These are phyloP conservation scores for Premnoplex brunnescens DNA, from an alignment of 2,797 vertebrate genomes.

Conservation along the genomic window DNA sequence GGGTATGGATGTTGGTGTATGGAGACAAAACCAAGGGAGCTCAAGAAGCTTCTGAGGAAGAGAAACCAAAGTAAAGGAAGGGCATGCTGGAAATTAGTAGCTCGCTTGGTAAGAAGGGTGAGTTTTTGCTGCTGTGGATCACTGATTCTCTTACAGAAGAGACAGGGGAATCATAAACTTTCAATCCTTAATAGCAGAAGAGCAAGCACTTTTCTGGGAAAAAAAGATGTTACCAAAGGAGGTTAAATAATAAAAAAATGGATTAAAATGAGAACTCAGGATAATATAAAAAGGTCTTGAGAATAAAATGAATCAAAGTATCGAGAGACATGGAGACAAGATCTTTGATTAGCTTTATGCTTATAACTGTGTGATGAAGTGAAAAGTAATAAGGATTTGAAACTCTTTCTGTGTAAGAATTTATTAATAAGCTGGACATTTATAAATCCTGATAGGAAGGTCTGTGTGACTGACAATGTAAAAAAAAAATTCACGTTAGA, in stretches of 20 bases:
- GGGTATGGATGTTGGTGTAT: not conserved
- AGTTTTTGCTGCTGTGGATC: not conserved
- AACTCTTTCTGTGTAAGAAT: not conserved
- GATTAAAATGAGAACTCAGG: not conserved
- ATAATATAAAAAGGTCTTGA: not conserved
- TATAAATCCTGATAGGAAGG: not conserved
- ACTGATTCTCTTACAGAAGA: not conserved
- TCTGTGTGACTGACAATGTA: not conserved
- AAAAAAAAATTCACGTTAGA: not conserved
- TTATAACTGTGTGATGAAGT: not conserved
- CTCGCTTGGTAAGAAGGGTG: not conserved
- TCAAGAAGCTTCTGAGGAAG: not conserved
- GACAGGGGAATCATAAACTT: not conserved
- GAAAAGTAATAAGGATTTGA: not conserved
- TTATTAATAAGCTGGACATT: not conserved
- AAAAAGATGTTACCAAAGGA: not conserved
- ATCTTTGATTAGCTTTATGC: not conserved
- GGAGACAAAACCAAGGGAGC: not conserved
- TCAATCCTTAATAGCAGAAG: not conserved
- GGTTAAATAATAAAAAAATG: not conserved
- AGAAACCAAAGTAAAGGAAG: not conserved
- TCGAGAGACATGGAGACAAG: not conserved
- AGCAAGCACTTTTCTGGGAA: not conserved
- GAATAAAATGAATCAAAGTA: not conserved
- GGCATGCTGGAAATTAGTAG: not conserved